Evolutionary conservation across 2,113 vertebrate species (phyloP).

Genomic region (Pontoporia blainvillei): DNA sequence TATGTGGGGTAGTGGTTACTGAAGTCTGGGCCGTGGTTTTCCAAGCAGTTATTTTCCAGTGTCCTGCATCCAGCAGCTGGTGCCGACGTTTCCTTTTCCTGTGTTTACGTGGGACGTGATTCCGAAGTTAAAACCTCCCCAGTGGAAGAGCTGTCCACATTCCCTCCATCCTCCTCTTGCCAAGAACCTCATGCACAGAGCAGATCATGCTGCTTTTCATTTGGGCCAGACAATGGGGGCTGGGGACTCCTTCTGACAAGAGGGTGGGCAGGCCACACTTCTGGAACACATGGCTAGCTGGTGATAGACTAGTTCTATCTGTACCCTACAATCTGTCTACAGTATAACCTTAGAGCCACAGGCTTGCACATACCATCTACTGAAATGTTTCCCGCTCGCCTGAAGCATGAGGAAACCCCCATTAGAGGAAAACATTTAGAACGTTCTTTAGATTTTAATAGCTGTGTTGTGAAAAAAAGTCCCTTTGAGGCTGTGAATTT

Average conservation of each 20-base stretch:
- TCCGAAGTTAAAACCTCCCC: neutral
- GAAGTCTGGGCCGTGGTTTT: neutral
- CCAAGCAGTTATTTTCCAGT: neutral
- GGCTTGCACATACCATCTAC: neutral
- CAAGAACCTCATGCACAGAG: neutral
- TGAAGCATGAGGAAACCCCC: neutral
- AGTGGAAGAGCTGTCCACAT: neutral
- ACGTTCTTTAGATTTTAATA: neutral
- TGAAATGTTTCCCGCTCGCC: neutral
- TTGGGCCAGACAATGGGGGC: no score
- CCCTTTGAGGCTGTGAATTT: neutral
- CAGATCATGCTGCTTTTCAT: neutral
- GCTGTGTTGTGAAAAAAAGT: neutral
- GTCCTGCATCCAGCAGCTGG: neutral
- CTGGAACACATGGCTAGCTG: neutral
- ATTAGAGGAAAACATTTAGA: neutral
- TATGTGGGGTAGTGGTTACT: no score
- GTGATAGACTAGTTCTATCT: fast-evolving
- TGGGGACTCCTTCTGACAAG: neutral
- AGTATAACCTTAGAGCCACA: neutral
- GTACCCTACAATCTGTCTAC: neutral
- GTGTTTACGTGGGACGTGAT: neutral
- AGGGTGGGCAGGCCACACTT: neutral
- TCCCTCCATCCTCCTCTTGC: neutral
- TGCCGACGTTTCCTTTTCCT: neutral